These are phyloP conservation scores for Julus scanicus DNA, from an alignment of 2,888 invertebrate genomes.

Conservation along the genomic window DNA sequence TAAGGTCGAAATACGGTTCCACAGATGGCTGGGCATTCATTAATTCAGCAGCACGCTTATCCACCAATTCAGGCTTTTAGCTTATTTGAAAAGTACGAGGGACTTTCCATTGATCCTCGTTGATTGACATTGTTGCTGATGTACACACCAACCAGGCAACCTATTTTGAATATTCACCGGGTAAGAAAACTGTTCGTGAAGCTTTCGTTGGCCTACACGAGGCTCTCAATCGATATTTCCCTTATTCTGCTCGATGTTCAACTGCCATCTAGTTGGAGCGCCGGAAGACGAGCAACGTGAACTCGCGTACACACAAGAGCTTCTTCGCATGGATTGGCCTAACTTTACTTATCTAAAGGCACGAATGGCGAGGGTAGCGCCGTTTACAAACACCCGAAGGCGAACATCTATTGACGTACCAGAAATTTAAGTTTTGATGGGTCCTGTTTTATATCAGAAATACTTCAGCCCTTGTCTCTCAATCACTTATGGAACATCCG, in stretches of 20 bases:
- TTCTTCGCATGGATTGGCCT: not conserved
- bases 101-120: constrained; percentile 1
- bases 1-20: not conserved
- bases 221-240: constrained; percentile 1
- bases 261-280: constrained; percentile 27
- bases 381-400: not conserved
- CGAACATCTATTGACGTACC: not conserved
- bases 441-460: not conserved
- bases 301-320: not conserved
- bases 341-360: not conserved
- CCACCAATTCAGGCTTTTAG: not conserved
- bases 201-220: not conserved
- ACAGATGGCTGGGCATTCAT: not conserved
- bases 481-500: constrained; percentile 5
- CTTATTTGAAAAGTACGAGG: not conserved
- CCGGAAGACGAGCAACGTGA: not conserved
- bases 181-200: not conserved
- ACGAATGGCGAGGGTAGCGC: not conserved
- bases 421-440: not conserved
- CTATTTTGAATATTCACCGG: not conserved
- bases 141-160: not conserved
- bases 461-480: not conserved
- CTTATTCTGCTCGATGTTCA: not conserved
- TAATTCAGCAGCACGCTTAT: not conserved
- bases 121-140: constrained; percentile 39